Evolutionary conservation across 2,797 vertebrate species (phyloP).

Genomic region (Geotrypetes seraphini): DNA sequence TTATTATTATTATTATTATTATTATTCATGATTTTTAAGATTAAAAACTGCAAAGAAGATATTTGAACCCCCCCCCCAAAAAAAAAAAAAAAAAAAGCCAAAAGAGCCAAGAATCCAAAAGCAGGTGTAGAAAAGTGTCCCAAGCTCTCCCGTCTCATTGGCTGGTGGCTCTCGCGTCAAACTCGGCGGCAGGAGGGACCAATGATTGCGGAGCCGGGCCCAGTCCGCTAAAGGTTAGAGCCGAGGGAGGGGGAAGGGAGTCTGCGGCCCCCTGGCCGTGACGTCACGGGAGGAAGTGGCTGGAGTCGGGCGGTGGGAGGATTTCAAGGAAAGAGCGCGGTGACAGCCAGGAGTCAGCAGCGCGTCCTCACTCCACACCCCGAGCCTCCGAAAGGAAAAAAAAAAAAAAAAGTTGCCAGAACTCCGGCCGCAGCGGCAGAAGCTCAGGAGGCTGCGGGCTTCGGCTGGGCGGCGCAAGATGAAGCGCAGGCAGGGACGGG

Average conservation of each 20-base stretch:
- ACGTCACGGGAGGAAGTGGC: slow-evolving; percentile 91
- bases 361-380: slow-evolving; percentile 55
- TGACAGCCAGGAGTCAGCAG: slow-evolving; percentile 74
- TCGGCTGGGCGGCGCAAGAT: not conserved
- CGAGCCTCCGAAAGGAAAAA: slow-evolving; percentile 87
- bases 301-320: slow-evolving; percentile 75
- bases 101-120: no score
- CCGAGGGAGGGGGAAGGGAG: slow-evolving; percentile 57
- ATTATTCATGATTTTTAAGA: not conserved
- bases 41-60: not conserved
- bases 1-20: no score
- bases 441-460: not conserved
- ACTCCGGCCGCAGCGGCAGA: slow-evolving; percentile 19
- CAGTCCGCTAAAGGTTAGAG: slow-evolving; percentile 17
- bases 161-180: slow-evolving; percentile 55
- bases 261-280: slow-evolving; percentile 65
- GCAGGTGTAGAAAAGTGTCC: slow-evolving; percentile 53
- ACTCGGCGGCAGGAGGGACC: slow-evolving; percentile 43
- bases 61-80: no score
- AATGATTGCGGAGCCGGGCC: slow-evolving; percentile 56
- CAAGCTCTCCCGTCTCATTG: slow-evolving; percentile 65
- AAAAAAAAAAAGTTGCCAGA: no score
- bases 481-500: not conserved
- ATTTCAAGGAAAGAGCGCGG: slow-evolving; percentile 77
- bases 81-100: no score